Conservation (phyloP, 1,140 invertebrate species). For the Sarcophaga peregrina region DNA sequence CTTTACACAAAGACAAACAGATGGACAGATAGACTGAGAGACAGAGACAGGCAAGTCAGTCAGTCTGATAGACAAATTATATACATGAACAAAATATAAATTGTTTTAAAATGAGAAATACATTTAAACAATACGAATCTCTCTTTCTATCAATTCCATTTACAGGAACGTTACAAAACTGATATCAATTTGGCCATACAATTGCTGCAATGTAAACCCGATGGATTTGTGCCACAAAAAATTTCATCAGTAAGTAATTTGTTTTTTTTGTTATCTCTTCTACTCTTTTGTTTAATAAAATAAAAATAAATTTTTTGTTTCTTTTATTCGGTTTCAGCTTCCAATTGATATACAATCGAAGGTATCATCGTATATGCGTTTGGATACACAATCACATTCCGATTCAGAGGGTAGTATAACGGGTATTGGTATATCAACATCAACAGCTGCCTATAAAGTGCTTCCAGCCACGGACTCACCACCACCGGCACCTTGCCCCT, state of each 20-base stretch:
- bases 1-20: no score
- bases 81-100: neutral
- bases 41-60: no score
- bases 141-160: slow-evolving; percentile 4
- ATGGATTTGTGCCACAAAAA: slow-evolving; percentile 93
- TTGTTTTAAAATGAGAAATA: neutral
- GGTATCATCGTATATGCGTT: slow-evolving; percentile 81
- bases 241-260: slow-evolving; percentile 83
- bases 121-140: neutral
- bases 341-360: slow-evolving; percentile 90
- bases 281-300: neutral
- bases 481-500: slow-evolving; percentile 69
- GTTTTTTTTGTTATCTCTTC: neutral
- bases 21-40: no score
- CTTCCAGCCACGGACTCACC: slow-evolving; percentile 65
- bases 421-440: slow-evolving; percentile 61
- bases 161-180: slow-evolving; percentile 91
- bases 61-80: neutral
- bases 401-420: slow-evolving; percentile 65
- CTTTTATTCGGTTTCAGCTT: slow-evolving; percentile 71
- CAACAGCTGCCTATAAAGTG: slow-evolving; percentile 64
- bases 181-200: slow-evolving; percentile 95
- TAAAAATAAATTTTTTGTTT: neutral
- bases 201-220: slow-evolving; percentile 93
- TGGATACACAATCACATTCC: slow-evolving; percentile 74